Evolutionary conservation across 2,113 vertebrate genomes (phyloP).

Genomic region (Melanerpes formicivorus): DNA sequence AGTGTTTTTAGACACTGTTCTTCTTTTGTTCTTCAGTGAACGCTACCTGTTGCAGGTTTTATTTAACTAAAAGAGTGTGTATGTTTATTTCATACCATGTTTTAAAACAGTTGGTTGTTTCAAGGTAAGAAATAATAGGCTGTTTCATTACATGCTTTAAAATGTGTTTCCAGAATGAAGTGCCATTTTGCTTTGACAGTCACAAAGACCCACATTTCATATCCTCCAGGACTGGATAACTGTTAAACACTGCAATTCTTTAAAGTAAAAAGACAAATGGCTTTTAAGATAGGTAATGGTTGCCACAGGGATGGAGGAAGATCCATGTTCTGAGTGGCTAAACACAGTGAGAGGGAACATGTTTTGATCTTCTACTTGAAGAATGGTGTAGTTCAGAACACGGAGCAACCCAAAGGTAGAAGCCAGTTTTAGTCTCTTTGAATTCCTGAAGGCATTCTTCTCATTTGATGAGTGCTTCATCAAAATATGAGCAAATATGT

Average conservation of each 20-base stretch:
- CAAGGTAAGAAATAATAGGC: neutral
- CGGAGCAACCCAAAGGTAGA: neutral
- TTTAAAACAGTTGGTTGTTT: neutral
- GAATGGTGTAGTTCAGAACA: neutral
- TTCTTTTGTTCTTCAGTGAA: neutral
- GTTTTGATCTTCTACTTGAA: neutral
- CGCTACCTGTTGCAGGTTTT: neutral
- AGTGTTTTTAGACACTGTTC: neutral
- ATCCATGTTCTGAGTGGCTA: neutral
- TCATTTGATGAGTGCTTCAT: neutral
- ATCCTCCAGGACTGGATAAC: neutral
- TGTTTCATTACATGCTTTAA: neutral
- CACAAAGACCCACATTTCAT: neutral
- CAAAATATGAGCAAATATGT: neutral
- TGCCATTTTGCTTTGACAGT: neutral
- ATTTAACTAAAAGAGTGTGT: neutral
- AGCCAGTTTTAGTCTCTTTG: neutral
- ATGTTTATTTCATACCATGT: neutral
- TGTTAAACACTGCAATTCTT: neutral
- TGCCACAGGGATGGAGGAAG: neutral
- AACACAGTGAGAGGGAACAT: neutral
- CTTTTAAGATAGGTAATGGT: neutral
- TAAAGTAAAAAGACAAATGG: neutral
- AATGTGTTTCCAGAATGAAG: neutral
- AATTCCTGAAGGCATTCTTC: neutral